Evolutionary conservation across 2,797 vertebrate genomes (phyloP).

Genomic region (Pseudomugil tenellus): DNA sequence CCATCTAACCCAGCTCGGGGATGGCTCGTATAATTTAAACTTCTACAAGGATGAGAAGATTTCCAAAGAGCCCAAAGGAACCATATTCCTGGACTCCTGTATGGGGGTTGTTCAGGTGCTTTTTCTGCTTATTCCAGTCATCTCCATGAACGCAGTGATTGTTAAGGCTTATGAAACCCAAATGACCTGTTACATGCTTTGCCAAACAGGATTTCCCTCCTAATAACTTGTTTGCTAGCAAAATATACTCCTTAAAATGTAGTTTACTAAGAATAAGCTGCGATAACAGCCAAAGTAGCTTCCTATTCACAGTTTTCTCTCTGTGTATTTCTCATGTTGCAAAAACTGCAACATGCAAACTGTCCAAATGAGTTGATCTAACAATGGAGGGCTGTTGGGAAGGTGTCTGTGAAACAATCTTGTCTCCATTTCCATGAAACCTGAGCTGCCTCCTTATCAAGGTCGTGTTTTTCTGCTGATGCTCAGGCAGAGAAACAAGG

Average conservation of each 20-base stretch:
- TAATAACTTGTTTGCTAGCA: slow-evolving; percentile 9
- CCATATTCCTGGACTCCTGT: slow-evolving; percentile 98
- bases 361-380: slow-evolving; percentile 17
- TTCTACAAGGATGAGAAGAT: slow-evolving; percentile 99
- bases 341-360: neutral
- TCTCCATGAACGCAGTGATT: slow-evolving; percentile 17
- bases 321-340: slow-evolving; percentile 12
- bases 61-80: slow-evolving; percentile 98
- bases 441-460: slow-evolving; percentile 49
- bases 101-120: slow-evolving; percentile 98
- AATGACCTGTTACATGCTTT: slow-evolving; percentile 24
- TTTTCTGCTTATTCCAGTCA: slow-evolving; percentile 1
- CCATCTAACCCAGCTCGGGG: slow-evolving; percentile 95
- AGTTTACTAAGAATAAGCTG: slow-evolving; percentile 26
- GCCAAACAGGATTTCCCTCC: slow-evolving; percentile 51
- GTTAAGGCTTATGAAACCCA: slow-evolving; percentile 13
- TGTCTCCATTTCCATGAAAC: slow-evolving; percentile 62
- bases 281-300: slow-evolving; percentile 8
- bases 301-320: slow-evolving; percentile 24
- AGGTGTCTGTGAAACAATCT: slow-evolving; percentile 27
- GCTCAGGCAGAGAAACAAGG: slow-evolving; percentile 59
- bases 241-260: slow-evolving; percentile 7
- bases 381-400: slow-evolving; percentile 31
- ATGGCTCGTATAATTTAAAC: slow-evolving; percentile 97
- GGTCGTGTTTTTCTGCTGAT: slow-evolving; percentile 68